phyloP scores from a whole-genome alignment of 2,113 vertebrate genomes.

The Xyrauchen texanus region DNA sequence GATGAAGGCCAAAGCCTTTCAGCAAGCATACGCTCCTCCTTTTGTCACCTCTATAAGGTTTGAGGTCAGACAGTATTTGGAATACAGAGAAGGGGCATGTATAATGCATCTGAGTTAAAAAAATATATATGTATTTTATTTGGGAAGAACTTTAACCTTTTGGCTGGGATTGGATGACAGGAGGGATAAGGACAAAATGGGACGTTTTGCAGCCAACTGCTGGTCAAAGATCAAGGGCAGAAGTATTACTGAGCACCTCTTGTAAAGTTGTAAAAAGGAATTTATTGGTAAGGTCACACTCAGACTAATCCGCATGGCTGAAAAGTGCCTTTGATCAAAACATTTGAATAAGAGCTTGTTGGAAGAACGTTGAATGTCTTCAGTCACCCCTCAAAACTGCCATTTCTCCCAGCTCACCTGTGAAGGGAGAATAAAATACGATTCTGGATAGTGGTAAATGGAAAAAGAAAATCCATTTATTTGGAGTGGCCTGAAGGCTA shows the following conservation, averaged over 20 bases:
- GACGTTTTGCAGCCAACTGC: not conserved
- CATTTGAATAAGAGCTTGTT: not conserved
- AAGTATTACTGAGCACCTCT: not conserved
- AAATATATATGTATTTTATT: not conserved
- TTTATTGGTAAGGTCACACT: constrained; percentile 23
- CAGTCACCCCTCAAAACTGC: constrained; percentile 1
- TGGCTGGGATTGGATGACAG: constrained; percentile 19
- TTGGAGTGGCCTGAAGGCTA: constrained; percentile 40
- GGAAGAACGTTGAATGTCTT: constrained; percentile 5
- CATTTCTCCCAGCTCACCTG: constrained; percentile 44
- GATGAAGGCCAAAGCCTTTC: constrained; percentile 53
- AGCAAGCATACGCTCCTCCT: constrained; percentile 36
- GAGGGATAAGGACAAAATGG: not conserved
- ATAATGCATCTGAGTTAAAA: constrained; percentile 4
- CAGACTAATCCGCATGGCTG: constrained; percentile 6
- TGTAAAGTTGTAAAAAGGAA: constrained; percentile 12
- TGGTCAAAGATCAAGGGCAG: constrained; percentile 32
- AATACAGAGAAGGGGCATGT: not conserved
- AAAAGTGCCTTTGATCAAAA: constrained; percentile 26
- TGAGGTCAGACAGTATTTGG: constrained; percentile 41
- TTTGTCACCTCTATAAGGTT: constrained; percentile 52
- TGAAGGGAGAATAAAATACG: constrained; percentile 51
- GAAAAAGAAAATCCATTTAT: constrained; percentile 53
- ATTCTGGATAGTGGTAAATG: constrained; percentile 46
- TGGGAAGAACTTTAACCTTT: constrained; percentile 2